A percentile compares a stretch with the other conserved stretches of the same genome.
These are phyloP conservation scores for Gonatopus flavifemur DNA, from an alignment of 1,140 invertebrate species.

Conservation along the genomic window DNA sequence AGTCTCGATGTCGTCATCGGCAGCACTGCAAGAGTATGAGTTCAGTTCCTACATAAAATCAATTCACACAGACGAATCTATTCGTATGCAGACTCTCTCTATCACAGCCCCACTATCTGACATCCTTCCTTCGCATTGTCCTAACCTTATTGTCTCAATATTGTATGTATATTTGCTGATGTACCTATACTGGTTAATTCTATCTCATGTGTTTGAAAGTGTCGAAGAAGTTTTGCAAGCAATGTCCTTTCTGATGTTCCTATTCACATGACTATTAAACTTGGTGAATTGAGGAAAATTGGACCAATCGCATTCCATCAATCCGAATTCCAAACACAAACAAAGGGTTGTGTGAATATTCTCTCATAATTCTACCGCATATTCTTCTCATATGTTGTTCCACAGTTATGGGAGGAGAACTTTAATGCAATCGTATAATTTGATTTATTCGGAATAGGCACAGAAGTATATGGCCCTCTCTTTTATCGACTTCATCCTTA, in stretches of 20 bases:
- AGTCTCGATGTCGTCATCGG: slow-evolving; percentile 5
- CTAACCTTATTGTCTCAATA: slow-evolving; percentile 42
- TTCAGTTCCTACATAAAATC: not conserved
- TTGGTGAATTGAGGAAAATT: no score
- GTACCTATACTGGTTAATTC: slow-evolving; percentile 10
- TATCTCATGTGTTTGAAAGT: not conserved
- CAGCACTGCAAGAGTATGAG: not conserved
- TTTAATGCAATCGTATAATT: no score
- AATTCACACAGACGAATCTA: slow-evolving; percentile 10
- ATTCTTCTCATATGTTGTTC: no score
- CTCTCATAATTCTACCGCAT: no score
- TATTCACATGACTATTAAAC: no score
- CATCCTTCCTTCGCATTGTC: slow-evolving; percentile 39
- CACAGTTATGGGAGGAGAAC: no score
- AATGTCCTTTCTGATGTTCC: not conserved
- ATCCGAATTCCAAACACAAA: no score
- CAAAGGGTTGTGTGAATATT: no score
- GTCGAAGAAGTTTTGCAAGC: not conserved
- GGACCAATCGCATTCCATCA: no score
- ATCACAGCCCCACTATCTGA: slow-evolving; percentile 39
- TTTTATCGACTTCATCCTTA: no score
- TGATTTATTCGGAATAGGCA: no score
- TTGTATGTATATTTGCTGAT: slow-evolving; percentile 1
- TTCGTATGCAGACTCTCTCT: slow-evolving; percentile 7
- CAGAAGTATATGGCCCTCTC: no score